Evolutionary conservation across 2,113 vertebrate genomes (phyloP), one percentile per base, ranked within the genome.

Genomic region (Plecturocebus donacophilus): DNA sequence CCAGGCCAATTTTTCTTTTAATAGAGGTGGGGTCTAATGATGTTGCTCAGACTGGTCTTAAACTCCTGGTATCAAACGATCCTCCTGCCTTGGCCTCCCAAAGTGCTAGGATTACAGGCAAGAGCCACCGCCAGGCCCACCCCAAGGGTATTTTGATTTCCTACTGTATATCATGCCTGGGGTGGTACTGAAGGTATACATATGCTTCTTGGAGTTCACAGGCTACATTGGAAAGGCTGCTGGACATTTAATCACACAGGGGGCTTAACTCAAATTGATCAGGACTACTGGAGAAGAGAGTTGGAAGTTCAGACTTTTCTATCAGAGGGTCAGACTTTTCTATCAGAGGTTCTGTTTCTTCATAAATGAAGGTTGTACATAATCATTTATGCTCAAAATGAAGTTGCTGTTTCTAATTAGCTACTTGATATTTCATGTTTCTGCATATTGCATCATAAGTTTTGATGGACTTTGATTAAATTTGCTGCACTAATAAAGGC

Each of bases 381-480:
- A 95, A 97, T 97, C 66, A 96, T 96, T 96, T 94, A 75, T 68
- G 79, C 52, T 70, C 75, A 27, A 79, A 93, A 96, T 93, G 75
- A 93, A 40, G 73, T 89, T 52, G 77, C 45, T 93, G 27, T 97
- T 97, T 97, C 79, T 97, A 90, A 91, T 97, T 91, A 93, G 92
- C 82, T 71, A 92, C 64, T 89, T 92, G 81, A 68, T 90, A 75
- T 94, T 97, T 95, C 86, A 68, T 97, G 84, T 95, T 96, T 96
- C 81, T 96, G 70, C 71, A 84, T 96, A 85, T 96, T 95, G 81
- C 80, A 88, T 97, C 97, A 71, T 90, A 95, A 95, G 86, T 91
- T 98, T 97, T 95, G 45, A 94, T 71, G 84, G 89, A 81, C 61
- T 96, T 76, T 94, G 89, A 97, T 97, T 95, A 91, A 94, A 94